Conservation (phyloP, 2,113 vertebrate genomes). For the Ariopsis seemanni region DNA sequence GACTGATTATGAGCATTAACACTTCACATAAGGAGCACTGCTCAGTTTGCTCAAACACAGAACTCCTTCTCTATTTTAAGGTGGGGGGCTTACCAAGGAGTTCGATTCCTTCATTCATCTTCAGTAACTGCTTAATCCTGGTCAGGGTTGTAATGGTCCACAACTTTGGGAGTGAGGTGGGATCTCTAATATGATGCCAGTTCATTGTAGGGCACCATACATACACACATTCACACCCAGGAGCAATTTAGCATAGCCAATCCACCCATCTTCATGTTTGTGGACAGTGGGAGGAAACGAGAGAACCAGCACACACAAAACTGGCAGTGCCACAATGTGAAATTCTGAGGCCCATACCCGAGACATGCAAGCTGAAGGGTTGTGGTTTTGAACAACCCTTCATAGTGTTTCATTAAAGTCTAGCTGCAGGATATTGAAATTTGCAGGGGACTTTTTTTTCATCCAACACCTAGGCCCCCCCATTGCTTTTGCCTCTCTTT, state of each 20-base stretch:
- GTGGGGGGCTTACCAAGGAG: background rate
- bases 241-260: background rate
- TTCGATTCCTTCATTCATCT: background rate
- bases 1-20: background rate
- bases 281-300: background rate
- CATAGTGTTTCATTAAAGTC: background rate
- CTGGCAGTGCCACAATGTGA: background rate
- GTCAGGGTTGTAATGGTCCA: background rate
- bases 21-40: background rate
- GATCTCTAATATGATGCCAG: background rate
- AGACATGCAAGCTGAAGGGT: background rate
- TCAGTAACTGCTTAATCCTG: background rate
- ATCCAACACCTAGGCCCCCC: background rate
- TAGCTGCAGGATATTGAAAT: background rate
- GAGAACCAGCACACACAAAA: background rate
- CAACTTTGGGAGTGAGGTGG: background rate
- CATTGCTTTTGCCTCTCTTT: background rate
- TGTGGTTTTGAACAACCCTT: background rate
- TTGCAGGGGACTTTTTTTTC: background rate
- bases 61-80: background rate
- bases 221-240: background rate
- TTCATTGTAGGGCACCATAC: background rate
- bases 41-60: background rate
- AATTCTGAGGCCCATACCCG: background rate
- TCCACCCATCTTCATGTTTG: background rate